A percentile compares a stretch with the other conserved stretches of the same genome.
Conservation (phyloP, 2,888 invertebrate species). For the Drosophila stalkeri region DNA sequence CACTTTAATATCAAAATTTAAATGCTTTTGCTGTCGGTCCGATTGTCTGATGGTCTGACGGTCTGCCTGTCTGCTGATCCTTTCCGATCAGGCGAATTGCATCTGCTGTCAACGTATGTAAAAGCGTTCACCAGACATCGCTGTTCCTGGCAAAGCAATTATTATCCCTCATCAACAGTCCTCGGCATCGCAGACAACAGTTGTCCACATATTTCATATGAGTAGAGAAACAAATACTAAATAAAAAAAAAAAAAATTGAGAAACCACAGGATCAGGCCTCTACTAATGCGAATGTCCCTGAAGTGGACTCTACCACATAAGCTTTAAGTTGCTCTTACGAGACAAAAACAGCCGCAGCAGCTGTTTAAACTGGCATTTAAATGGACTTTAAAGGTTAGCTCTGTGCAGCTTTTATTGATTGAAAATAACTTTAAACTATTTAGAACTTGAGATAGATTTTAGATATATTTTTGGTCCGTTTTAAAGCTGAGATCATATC, state of each 20-base stretch:
- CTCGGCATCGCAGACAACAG: constrained; percentile 46
- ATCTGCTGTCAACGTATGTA: constrained; percentile 64
- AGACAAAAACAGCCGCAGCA: not conserved
- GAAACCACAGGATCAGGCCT: constrained; percentile 37
- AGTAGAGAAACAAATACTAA: not conserved
- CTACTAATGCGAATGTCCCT: constrained; percentile 9
- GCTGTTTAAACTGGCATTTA: not conserved
- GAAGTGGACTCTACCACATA: not conserved
- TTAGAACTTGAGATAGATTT: too few relatives aligned
- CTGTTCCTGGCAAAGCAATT: constrained; percentile 61
- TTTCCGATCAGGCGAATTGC: constrained; percentile 73
- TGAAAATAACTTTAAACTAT: not conserved
- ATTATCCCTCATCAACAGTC: constrained; percentile 62
- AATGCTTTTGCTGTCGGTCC: constrained; percentile 59
- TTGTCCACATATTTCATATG: constrained; percentile 37
- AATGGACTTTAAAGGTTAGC: not conserved
- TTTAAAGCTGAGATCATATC: too few relatives aligned
- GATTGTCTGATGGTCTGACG: constrained; percentile 11
- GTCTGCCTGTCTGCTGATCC: constrained; percentile 48
- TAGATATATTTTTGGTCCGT: too few relatives aligned
- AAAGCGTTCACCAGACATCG: constrained; percentile 39
- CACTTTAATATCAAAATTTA: constrained; percentile 81
- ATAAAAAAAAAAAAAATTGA: not conserved
- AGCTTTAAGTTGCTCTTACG: not conserved
- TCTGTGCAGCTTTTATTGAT: not conserved